Conservation (phyloP, 1,140 invertebrate genomes). For the Tetraneura akinire region DNA sequence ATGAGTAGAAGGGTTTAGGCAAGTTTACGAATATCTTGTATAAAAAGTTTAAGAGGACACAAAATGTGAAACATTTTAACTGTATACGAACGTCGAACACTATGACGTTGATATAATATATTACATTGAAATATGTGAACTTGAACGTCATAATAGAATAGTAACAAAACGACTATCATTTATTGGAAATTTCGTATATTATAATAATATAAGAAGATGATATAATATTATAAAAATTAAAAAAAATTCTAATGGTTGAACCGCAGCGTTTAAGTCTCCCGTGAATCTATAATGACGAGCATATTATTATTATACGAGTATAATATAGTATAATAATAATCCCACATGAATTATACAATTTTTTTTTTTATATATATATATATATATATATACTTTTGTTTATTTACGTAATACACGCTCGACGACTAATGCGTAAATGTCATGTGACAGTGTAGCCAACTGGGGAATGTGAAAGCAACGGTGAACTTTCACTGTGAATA, state of each 20-base stretch:
- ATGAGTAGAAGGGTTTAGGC: too few species aligned
- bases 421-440: constrained; percentile 5
- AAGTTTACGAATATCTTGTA: too few species aligned
- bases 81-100: too few species aligned
- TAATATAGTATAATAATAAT: background rate
- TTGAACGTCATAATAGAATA: too few species aligned
- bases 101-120: too few species aligned
- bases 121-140: too few species aligned
- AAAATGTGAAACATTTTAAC: too few species aligned
- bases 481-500: constrained; percentile 27
- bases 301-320: background rate
- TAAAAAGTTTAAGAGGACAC: too few species aligned
- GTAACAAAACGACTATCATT: background rate
- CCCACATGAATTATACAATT: background rate
- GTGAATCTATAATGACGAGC: background rate
- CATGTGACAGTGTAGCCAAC: constrained; percentile 12
- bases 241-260: too few species aligned
- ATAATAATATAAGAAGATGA: too few species aligned
- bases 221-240: too few species aligned
- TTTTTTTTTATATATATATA: background rate
- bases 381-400: too few species aligned
- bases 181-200: background rate
- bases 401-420: constrained; percentile 14
- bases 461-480: constrained; percentile 37
- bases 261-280: background rate